Base-by-base conservation (phyloP, 1,140 invertebrate genomes). In the Leptinotarsa defecta region DNA sequence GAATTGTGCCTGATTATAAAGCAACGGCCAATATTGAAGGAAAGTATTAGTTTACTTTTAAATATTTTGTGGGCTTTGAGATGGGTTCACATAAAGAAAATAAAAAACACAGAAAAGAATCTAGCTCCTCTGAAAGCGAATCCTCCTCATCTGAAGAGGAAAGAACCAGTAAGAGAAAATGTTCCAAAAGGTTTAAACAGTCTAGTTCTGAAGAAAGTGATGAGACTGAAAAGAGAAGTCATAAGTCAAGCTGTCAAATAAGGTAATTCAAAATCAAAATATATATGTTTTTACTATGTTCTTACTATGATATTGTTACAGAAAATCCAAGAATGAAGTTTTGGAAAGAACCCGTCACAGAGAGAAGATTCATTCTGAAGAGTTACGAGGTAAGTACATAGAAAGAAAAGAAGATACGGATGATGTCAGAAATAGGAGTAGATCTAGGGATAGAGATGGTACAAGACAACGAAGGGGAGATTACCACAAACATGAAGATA, bases 181-280 rank as follows among this genome's bases (percentile, higher is more conserved):
- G 34, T 69, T 69, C 48, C 43, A 69, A 43, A 43, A 69, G 34
- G n/a, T 27, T 13, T 22, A n/a, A 48, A 48, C 68, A 48, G 22
- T 34, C 68, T 5, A 49, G 68, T 72, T 65, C 70, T 13, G 68
- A 70, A 20, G 68, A 70, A 52, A 76, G 69, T 67, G 63, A 71
- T 19, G 48, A 24, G n/a, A 24, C 22, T 62, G 61, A 48, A 48
- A 70, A 75, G 67, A 22, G 17, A 62, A n/a, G 4, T 15, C 52
- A 57, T 2, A 71, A 49, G 20, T 19, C 52, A n/a, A 43, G 4
- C 15, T 22, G 19, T 57, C n/a, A 72, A n/a, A 8, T 24, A 43
- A 48, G 20, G 5, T 17, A 65, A 5, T 17, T 20, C n/a, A 48
- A 62, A 70, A 49, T 34, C n/a, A 20, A 64, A 67, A 20, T 19